These are phyloP conservation scores for Luehdorfia chinensis DNA, from an alignment of 1,140 invertebrate genomes.

Conservation along the genomic window DNA sequence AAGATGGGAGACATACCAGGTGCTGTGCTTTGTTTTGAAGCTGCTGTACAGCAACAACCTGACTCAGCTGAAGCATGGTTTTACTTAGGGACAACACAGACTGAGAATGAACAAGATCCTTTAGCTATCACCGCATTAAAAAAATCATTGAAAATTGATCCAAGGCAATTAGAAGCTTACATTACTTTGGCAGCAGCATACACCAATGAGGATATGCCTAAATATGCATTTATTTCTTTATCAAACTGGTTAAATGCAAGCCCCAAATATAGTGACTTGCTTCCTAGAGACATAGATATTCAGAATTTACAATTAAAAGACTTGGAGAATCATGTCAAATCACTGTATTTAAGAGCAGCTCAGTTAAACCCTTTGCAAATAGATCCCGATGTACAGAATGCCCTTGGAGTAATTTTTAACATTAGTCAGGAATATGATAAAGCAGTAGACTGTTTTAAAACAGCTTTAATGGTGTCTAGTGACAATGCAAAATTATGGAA, in stretches of 20 bases:
- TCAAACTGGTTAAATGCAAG: conserved; percentile 91
- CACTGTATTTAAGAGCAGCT: conserved; percentile 91
- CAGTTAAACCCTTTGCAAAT: conserved; percentile 85
- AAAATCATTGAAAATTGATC: conserved; percentile 89
- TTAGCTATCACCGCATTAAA: conserved; percentile 93
- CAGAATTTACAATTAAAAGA: conserved; percentile 55
- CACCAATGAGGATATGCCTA: conserved; percentile 94
- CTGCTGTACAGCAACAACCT: conserved; percentile 91
- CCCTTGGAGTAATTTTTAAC: conserved; percentile 97
- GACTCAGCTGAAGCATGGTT: conserved; percentile 90
- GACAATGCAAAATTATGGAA: conserved; percentile 98
- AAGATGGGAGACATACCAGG: conserved; percentile 93
- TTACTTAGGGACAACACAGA: conserved; percentile 91
- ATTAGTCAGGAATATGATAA: conserved; percentile 96
- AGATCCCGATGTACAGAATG: conserved; percentile 97
- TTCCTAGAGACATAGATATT: conserved; percentile 74
- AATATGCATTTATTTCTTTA: conserved; percentile 84
- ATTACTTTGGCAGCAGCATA: conserved; percentile 96
- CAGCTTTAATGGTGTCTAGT: conserved; percentile 90
- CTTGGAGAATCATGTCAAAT: conserved; percentile 80
- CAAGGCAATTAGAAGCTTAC: conserved; percentile 88
- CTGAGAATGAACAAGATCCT: conserved; percentile 91
- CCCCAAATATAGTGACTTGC: conserved; percentile 88
- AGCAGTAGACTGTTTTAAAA: conserved; percentile 96
- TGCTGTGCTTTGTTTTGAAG: conserved; percentile 97